Base-by-base conservation (phyloP, 2,888 invertebrate genomes). In the Napeogenes inachia region DNA sequence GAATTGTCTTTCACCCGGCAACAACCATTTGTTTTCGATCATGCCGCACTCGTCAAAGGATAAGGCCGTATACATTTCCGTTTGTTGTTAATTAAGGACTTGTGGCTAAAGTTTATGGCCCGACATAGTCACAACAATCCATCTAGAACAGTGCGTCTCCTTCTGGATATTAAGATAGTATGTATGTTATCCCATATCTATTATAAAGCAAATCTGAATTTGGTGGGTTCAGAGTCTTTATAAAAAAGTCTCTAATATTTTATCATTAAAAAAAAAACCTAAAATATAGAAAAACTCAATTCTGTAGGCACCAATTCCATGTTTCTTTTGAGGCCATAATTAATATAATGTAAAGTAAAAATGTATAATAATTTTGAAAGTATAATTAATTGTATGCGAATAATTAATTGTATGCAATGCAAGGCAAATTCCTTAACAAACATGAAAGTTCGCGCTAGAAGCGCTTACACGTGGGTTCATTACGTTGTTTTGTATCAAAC, bases 401-500 rank as follows among this genome's bases (percentile, higher is more conserved):
- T 35, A 35, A 35, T 35, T 35, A 35, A 35, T 35, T 35, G 35
- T 35, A 42, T 8, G 42, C 42, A 42, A 42, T 42, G 2, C 21
- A 42, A 21, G 53, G 35, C 4, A 13, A 54, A 54, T 54, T 60
- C 33, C 53, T 67, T 59, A 47, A 60, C 56, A 56, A 64, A 42
- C 12, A 64, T 60, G 58, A 60, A 54, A 67, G 62, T 57, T 64
- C 57, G 57, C 61, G 42, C 60, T 61, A 56, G 60, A 58, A 57
- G 60, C 60, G 59, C 57, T 67, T 62, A 61, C 55, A 50, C 61
- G 66, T 64, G 68, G 62, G 63, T 80, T 62, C 54, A 76, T 80
- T 78, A 77, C 79, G 80, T 87, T 82, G 80, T 89, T 89, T 90
- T 89, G 86, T 88, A 89, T 90, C 88, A 89, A 82, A 70, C 82